phyloP scores from a whole-genome alignment of 2,113 vertebrate genomes.

The Phylloscopus whistleri region DNA sequence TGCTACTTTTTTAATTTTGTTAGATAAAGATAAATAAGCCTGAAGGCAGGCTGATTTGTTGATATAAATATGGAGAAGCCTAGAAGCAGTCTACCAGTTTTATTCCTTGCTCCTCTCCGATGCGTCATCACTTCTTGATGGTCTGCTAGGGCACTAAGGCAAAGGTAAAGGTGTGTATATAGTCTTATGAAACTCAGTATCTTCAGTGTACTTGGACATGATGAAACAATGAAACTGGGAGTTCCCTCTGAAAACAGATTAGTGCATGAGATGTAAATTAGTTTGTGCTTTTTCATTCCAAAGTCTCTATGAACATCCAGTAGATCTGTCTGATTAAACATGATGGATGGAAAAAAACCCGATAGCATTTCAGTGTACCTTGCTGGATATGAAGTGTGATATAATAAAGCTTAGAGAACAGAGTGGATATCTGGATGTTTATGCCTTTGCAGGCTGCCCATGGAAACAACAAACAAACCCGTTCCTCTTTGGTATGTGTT shows the following conservation, averaged over 20 bases:
- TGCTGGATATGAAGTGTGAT: neutral
- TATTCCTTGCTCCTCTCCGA: neutral
- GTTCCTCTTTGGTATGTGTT: neutral
- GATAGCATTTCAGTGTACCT: neutral
- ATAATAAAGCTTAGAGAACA: neutral
- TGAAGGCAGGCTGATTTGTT: neutral
- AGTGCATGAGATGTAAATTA: neutral
- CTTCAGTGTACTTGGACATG: neutral
- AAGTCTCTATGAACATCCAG: neutral
- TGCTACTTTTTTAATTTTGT: neutral
- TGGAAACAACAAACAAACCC: neutral
- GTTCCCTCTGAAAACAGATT: neutral
- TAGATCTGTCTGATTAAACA: neutral
- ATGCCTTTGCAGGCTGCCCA: neutral
- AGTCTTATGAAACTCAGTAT: neutral
- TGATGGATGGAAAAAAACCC: neutral
- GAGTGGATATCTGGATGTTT: neutral
- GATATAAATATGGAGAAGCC: neutral
- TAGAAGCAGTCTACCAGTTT: neutral
- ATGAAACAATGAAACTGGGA: conserved; percentile 16
- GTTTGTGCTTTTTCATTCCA: neutral
- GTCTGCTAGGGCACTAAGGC: neutral
- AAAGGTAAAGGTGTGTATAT: neutral
- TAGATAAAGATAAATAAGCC: neutral
- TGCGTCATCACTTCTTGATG: neutral